Base-by-base conservation (phyloP, 2,888 invertebrate genomes). In the Sinhomidia bicolor region DNA sequence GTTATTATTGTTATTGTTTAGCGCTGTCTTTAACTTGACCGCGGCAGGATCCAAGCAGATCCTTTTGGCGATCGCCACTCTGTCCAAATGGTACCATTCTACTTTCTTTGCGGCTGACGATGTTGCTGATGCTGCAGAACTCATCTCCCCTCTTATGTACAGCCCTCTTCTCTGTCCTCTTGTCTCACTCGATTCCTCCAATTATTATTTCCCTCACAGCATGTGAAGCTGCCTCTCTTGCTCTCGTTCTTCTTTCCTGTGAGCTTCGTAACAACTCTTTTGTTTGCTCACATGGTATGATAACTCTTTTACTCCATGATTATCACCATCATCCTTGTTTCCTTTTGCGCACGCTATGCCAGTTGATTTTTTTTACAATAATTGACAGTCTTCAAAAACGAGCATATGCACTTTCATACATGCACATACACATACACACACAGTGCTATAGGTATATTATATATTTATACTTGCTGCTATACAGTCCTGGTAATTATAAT, bases 71-170 rank as follows among this genome's bases (percentile, higher is more conserved):
- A 89, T 79, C 71, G 86, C 86, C 76, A 89, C 89, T 80, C 84
- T 86, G 86, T 89, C 89, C 89, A 89, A 89, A 60, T 89, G 89
- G 89, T 89, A 89, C 89, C 89, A 89, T 89, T 89, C 89, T 89
- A 89, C 89, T 85, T 89, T 89, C 84, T 89, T 89, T 83, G 89
- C 10, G 60, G 84, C 83, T 32, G 89, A 85, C 76, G 89, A 78
- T 80, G 88, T 74, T 60, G 86, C 89, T 65, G 89, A 74, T 36
- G 89, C 83, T 89, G 86, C 89, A 84, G 89, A 89, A 89, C 89
- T 89, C 89, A 89, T 89, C 84, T 89, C 89, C 76, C 68, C 47
- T 62, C 62, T 81, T 41, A 81, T 81, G 60, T 84, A 76, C 60
- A 60, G 32, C 62, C 12, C 65, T 3, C 36, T 36, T 36, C 36